Evolutionary conservation across 2,113 vertebrate species (phyloP), one percentile per base, ranked within the genome.

Genomic region (Seriola dumerili): DNA sequence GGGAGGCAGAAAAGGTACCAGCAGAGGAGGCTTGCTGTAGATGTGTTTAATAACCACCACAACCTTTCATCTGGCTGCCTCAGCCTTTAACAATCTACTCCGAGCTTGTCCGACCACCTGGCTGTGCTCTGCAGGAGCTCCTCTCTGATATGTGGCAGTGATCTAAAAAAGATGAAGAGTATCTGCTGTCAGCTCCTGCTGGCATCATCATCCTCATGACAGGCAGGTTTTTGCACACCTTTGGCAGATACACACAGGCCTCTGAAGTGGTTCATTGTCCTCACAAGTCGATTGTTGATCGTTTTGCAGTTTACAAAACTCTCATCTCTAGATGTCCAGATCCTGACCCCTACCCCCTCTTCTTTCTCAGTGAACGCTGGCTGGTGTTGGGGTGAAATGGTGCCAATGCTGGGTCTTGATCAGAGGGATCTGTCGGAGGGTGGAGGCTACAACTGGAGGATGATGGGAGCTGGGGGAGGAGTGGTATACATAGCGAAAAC

Each of bases 401-500:
- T 21, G 75, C 83, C 81, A 78, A 50, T 8, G 29, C 81, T 65
- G 74, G 72, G 86, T n/a, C 67, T 72, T 65, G 81, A 91, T 89
- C 87, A 89, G 65, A 73, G 42, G 73, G 57, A 64, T 36, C 65
- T 61, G 76, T 42, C 0, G 0, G 59, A 65, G 2, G 83, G 66
- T 32, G 58, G 80, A 67, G 34, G 80, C 42, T 72, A 25, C 17
- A 68, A 80, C 42, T 64, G 77, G 76, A 65, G 10, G 61, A 75
- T 36, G 83, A 69, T 64, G 78, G 58, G 72, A 82, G 76, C 46
- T 8, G 23, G 11, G 74, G 72, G 67, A 61, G 44, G 65, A 58
- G 66, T 25, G 40, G 19, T 8, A 57, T 12, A 64, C 48, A 6
- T 25, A 6, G 67, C 4, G 55, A 71, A 78, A 67, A 34, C 72